phyloP scores from a whole-genome alignment of 2,888 invertebrate species.

The Macrosiphum euphorbiae region DNA sequence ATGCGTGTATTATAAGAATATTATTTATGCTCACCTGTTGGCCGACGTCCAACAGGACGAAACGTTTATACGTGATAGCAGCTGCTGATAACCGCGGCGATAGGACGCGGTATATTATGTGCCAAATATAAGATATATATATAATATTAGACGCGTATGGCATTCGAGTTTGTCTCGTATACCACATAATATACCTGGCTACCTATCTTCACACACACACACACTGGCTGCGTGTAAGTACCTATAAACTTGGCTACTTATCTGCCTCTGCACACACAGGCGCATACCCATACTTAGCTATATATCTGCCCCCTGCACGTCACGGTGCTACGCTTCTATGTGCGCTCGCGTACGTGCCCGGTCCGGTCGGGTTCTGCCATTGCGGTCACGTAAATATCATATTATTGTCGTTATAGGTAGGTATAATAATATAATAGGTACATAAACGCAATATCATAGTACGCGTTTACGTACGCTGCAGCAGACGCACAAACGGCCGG shows the following conservation, averaged over 20 bases:
- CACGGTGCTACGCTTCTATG: not conserved
- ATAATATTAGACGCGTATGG: not conserved
- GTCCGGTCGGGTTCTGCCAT: constrained; percentile 35
- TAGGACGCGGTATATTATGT: not conserved
- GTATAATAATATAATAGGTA: not conserved
- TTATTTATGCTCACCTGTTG: constrained; percentile 17
- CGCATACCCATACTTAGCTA: not conserved
- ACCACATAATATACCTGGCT: not conserved
- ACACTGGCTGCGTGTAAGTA: not conserved
- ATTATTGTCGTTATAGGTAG: not conserved
- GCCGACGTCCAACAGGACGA: constrained; percentile 43
- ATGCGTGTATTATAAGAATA: not conserved
- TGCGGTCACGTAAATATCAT: constrained; percentile 28
- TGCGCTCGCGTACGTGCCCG: not conserved
- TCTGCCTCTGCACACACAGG: not conserved
- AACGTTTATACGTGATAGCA: constrained; percentile 34
- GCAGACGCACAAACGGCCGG: constrained; percentile 13
- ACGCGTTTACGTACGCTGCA: constrained; percentile 22
- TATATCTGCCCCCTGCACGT: not conserved
- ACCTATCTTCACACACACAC: not conserved
- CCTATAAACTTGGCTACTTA: constrained; percentile 4
- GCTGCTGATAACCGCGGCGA: constrained; percentile 13
- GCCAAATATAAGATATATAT: not conserved
- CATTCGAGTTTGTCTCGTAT: not conserved
- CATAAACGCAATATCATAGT: too few relatives aligned